Evolutionary conservation across 37 sponge, comb jelly and placozoan genomes (phyloP), one percentile per base, ranked within the genome.

Genomic region (Theonella swinhoei): DNA sequence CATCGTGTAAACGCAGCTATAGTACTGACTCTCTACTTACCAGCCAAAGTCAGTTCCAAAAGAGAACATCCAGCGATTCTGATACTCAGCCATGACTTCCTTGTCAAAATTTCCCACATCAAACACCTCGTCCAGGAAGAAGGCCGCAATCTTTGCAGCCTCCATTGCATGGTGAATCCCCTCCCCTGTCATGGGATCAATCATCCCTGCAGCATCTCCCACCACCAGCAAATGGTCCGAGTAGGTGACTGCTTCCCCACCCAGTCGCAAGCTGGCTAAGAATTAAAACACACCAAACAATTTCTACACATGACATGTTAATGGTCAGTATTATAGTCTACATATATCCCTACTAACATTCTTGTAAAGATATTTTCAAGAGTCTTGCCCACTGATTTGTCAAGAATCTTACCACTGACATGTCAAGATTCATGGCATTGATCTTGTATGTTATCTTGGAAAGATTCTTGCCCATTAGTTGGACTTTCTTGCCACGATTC

Each of bases 131-230:
- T 71, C 54, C 41, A 89, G 76, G 31, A 89, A 84, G 39, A 60
- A 19, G 24, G 90, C 90, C 26, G 85, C 85, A 26, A 80, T 78
- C 17, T 69, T 71, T 0, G 80, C 90, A 38, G 72, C n/a, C 31
- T 89, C 90, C 85, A 89, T 83, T 0, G 90, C 85, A 35, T 47
- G 42, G 68, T 89, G 90, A 24, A 89, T 89, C 1, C 90, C 90
- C 63, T 89, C 90, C 58, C 90, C 90, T 5, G 90, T 89, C 90
- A 89, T 84, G 0, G 90, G 90, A 59, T 89, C 90, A 58, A 80
- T 64, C 14, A 89, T 31, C 26, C 85, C 85, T 39, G 90, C 90
- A 31, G 90, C 90, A 89, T 89, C 90, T 47, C 90, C 90, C 42
- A 89, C 40, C 0, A 89, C 80, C 20, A 89, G 62, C 22, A 89